Base-by-base conservation (phyloP, 2,797 vertebrate genomes). In the Vultur gryphus region DNA sequence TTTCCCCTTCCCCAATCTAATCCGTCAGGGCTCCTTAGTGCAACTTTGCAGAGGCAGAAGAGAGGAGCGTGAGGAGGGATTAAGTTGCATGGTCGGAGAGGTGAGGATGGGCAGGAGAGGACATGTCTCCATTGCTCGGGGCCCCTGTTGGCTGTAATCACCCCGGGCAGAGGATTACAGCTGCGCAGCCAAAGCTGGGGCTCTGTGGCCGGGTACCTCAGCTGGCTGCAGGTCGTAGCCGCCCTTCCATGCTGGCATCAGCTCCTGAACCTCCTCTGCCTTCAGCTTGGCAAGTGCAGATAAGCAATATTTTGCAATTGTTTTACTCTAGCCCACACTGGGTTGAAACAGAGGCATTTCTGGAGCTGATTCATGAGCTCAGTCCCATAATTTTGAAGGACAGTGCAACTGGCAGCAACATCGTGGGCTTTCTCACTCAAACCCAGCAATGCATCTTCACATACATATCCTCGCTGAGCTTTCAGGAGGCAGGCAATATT, bases 231-330 rank as follows among this genome's bases (percentile, higher is more conserved):
- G 31, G 55, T 44, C 6, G 1, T 39, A 55, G 33, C 28, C 1
- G 0, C 31, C 41, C n/a, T 76, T 64, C 66, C 29, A 25, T 0
- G 0, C 25, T 61, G 23, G 12, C 29, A 9, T 16, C 3, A 0
- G 3, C 66, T 82, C 29, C 54, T 58, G 58, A 79, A 16, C 58
- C 25, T 84, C 19, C n/a, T 73, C 44, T 41, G 52, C 83, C 83
- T 88, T 59, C 72, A 44, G 31, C 6, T 1, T 44, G 46, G 33
- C 33, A 21, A 39, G 19, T 35, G 39, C 51, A 82, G 29, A 7
- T 58, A 19, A 29, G 41, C 62, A 51, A 2, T 11, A 31, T 43
- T 58, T 84, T 14, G 37, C 10, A 6, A 0, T 17, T 29, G 7
- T 31, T 79, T 55, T 25, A 29, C 35, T 76, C 13, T 21, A 4